Base-by-base conservation (phyloP, 1,140 invertebrate genomes). In the Phenacoccus solenopsis region DNA sequence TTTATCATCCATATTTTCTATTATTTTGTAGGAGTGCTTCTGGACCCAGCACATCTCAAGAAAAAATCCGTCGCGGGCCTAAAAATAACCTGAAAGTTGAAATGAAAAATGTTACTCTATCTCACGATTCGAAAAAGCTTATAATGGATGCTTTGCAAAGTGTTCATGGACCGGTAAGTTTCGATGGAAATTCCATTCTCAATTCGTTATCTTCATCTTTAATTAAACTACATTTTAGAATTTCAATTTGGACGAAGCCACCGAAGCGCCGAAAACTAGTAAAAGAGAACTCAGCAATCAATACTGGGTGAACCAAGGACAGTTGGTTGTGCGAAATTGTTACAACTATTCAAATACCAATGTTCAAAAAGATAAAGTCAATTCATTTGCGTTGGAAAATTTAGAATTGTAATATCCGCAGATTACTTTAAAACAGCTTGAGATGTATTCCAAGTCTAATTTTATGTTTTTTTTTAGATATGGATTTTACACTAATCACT, bases 401-500 rank as follows among this genome's bases (percentile, higher is more conserved):
- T 64, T 64, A 64, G 59, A 64, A 64, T 25, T 24, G 59, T 64
- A 25, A 24, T 20, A 27, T 64, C 25, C 12, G 12, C 25, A 24
- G 22, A 9, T 24, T 64, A 22, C 22, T 64, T 64, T 64, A 24
- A 3, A 64, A 64, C 59, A 5, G 10, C 25, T 10, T 64, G 5
- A 10, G 20, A 25, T 64, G 5, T 5, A 20, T 10, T 16, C 56
- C 5, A 22, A 20, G 20, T 59, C 20, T 16, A 9, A 16, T 59
- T 22, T 20, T 5, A 59, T 59, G 7, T 59, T 59, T 59, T 20
- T n/a, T n/a, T 59, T 2, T 27, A 64, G 59, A 10, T 64, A 64
- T 64, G 59, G 59, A 24, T 64, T 64, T 64, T 64, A 25, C 59
- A 24, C 59, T 9, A 64, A 64, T 25, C 59, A 64, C 16, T 64